phyloP scores from a whole-genome alignment of 2,888 invertebrate genomes.

The Patella pellucida region DNA sequence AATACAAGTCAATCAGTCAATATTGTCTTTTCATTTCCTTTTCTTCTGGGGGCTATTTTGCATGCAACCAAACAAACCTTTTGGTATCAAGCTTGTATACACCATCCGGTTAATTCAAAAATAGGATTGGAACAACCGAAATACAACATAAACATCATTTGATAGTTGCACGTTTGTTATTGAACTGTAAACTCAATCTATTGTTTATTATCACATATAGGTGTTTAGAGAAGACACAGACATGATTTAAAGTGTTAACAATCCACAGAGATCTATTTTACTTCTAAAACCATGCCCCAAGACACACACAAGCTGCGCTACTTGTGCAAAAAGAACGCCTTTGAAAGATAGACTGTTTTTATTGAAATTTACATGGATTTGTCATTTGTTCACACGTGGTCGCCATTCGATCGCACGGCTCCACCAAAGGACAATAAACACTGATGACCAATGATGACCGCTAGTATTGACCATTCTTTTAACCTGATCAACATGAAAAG shows the following conservation, averaged over 20 bases:
- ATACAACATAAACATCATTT: neutral
- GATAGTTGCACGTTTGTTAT: neutral
- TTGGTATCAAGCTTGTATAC: neutral
- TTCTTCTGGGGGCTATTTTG: neutral
- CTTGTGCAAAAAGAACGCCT: no score
- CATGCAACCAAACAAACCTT: neutral
- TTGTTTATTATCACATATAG: conserved; percentile 4
- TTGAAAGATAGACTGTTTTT: no score
- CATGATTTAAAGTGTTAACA: no score
- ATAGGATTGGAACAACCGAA: neutral
- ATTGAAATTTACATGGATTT: no score
- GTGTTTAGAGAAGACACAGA: neutral
- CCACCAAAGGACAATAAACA: conserved; percentile 1
- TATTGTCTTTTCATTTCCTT: conserved; percentile 6
- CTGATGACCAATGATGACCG: conserved; percentile 9
- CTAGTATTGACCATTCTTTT: conserved; percentile 3
- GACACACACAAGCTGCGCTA: neutral
- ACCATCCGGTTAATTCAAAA: conserved; percentile 7
- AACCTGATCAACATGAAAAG: conserved; percentile 8
- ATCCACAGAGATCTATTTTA: neutral
- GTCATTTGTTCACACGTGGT: conserved; percentile 6
- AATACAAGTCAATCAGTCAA: neutral
- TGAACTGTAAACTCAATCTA: neutral
- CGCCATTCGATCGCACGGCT: neutral
- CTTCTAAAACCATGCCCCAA: neutral